Conservation (phyloP, 2,797 vertebrate genomes). For the Sebastes taczanowskii region DNA sequence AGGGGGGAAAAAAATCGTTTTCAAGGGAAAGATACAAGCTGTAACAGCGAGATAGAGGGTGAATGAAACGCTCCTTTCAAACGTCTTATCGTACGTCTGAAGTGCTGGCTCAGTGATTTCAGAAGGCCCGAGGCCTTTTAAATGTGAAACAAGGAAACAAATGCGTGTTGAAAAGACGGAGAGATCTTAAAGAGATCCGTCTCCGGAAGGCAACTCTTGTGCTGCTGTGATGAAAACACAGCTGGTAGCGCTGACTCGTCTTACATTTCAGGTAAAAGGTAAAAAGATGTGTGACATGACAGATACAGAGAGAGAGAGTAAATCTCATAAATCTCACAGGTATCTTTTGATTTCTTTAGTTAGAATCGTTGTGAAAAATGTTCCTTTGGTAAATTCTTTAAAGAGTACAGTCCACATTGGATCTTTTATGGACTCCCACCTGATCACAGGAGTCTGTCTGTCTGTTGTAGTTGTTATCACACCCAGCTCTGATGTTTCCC, state of each 20-base stretch:
- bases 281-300: not conserved
- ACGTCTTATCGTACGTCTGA: constrained; percentile 20
- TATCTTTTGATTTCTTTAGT: not conserved
- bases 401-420: not conserved
- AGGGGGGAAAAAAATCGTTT: not conserved
- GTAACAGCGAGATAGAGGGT: not conserved
- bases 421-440: not conserved
- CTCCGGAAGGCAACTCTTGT: constrained; percentile 11
- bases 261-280: not conserved
- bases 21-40: not conserved
- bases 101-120: constrained; percentile 16
- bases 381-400: not conserved
- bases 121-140: not conserved
- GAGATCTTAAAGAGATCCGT: constrained; percentile 19
- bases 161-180: constrained; percentile 6
- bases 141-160: constrained; percentile 10
- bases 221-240: constrained; percentile 8
- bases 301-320: not conserved
- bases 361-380: not conserved
- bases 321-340: not conserved
- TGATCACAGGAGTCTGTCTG: not conserved
- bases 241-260: not conserved
- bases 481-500: not conserved
- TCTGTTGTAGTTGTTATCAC: not conserved
- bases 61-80: constrained; percentile 18